phyloP scores from a whole-genome alignment of 2,113 vertebrate genomes.

The Pluvialis apricaria region DNA sequence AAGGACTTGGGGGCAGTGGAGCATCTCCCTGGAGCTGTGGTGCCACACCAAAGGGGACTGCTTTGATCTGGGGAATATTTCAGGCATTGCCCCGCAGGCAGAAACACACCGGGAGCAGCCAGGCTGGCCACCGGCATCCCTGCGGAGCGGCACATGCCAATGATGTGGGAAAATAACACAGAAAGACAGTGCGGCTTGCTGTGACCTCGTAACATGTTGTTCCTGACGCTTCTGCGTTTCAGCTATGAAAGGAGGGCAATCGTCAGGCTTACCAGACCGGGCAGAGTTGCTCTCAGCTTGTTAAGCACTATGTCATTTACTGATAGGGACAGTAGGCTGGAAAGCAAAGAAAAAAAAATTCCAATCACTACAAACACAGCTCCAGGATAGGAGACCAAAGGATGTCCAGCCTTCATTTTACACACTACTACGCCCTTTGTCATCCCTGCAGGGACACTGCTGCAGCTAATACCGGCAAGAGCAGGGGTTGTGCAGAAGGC shows the following conservation, averaged over 20 bases:
- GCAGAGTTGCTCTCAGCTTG: conserved; percentile 17
- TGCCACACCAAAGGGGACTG: too few species aligned
- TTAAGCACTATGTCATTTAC: neutral
- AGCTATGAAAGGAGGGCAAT: neutral
- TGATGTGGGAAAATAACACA: neutral
- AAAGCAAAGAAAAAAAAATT: neutral
- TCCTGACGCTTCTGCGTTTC: neutral
- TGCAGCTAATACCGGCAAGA: rapidly evolving
- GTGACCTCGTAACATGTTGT: rapidly evolving
- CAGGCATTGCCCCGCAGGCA: rapidly evolving
- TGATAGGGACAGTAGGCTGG: conserved; percentile 15
- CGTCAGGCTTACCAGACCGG: neutral
- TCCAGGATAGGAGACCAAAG: neutral
- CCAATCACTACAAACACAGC: neutral
- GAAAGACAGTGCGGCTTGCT: neutral
- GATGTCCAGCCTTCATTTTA: neutral
- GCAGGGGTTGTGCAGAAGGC: neutral
- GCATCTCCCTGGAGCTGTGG: neutral
- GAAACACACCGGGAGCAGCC: rapidly evolving
- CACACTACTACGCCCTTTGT: rapidly evolving
- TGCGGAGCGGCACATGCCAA: rapidly evolving
- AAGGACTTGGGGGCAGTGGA: neutral
- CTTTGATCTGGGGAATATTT: neutral
- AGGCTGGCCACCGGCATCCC: neutral
- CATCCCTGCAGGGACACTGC: neutral